phyloP scores from a whole-genome alignment of 2,797 vertebrate genomes.

The Gephyroberyx darwinii region DNA sequence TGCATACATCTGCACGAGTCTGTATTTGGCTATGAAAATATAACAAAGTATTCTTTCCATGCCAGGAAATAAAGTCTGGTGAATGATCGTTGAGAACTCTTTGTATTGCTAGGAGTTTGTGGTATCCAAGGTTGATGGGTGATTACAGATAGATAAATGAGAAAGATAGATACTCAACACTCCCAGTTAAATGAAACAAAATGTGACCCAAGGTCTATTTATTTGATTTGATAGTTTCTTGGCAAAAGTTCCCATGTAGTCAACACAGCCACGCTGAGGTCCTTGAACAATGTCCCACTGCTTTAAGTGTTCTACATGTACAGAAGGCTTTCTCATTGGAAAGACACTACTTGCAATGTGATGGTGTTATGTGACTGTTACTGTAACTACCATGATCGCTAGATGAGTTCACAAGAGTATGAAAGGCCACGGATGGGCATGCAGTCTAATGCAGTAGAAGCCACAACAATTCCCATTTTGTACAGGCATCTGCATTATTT shows the following conservation, averaged over 20 bases:
- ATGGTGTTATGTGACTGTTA: conserved; percentile 16
- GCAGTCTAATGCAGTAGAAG: conserved; percentile 14
- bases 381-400: conserved; percentile 29
- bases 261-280: conserved; percentile 5
- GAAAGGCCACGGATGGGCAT: conserved; percentile 32
- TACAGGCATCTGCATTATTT: not conserved
- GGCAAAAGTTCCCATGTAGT: not conserved
- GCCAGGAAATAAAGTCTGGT: conserved; percentile 40
- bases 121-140: conserved; percentile 23
- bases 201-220: conserved; percentile 5
- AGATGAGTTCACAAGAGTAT: conserved; percentile 12
- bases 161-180: not conserved
- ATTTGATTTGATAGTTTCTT: conserved; percentile 1
- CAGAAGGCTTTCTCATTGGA: not conserved
- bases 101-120: conserved; percentile 33
- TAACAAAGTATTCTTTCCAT: conserved; percentile 16
- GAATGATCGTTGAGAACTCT: conserved; percentile 39
- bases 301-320: not conserved
- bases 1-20: conserved; percentile 44
- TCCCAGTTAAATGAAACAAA: not conserved
- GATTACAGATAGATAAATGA: conserved; percentile 6
- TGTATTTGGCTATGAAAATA: conserved; percentile 55
- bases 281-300: not conserved
- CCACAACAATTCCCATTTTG: conserved; percentile 9
- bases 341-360: not conserved